Conservation (phyloP, 2,888 invertebrate species). For the Chymomyza caudatula region DNA sequence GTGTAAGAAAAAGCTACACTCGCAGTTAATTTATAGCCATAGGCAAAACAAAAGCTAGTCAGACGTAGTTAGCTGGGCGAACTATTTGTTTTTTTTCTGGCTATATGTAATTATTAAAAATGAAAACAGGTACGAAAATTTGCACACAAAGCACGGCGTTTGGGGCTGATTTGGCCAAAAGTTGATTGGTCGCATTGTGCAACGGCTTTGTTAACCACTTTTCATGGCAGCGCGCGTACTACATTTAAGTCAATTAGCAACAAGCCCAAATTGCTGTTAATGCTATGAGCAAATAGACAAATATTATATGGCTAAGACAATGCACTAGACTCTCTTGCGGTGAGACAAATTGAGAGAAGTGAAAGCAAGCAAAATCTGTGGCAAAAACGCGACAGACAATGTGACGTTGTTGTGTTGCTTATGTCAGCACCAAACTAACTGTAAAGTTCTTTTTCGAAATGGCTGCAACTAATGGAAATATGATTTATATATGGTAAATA, state of each 20-base stretch:
- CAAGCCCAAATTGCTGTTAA: constrained; percentile 49
- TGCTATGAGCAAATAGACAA: constrained; percentile 49
- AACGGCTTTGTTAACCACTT: constrained; percentile 34
- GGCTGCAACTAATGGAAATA: background rate
- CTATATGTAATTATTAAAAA: constrained; percentile 44
- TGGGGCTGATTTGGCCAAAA: constrained; percentile 42
- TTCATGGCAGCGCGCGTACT: constrained; percentile 16
- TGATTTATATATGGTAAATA: background rate
- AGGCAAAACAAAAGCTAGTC: constrained; percentile 27
- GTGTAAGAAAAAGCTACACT: background rate
- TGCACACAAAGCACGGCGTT: constrained; percentile 54
- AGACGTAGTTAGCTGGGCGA: constrained; percentile 30
- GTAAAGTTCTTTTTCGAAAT: background rate
- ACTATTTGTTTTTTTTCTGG: constrained; percentile 24
- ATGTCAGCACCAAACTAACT: background rate
- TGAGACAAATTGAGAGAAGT: constrained; percentile 10
- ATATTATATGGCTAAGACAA: constrained; percentile 46
- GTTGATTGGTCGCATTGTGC: constrained; percentile 57
- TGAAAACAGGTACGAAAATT: background rate
- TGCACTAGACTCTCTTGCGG: constrained; percentile 56
- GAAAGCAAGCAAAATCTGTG: constrained; percentile 39
- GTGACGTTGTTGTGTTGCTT: constrained; percentile 15
- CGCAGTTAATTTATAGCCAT: background rate
- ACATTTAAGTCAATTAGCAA: constrained; percentile 64
- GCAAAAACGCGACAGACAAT: background rate